A percentile compares a stretch with the other conserved stretches of the same genome.
Conservation (phyloP, 2,797 vertebrate genomes). For the Argya squamiceps region DNA sequence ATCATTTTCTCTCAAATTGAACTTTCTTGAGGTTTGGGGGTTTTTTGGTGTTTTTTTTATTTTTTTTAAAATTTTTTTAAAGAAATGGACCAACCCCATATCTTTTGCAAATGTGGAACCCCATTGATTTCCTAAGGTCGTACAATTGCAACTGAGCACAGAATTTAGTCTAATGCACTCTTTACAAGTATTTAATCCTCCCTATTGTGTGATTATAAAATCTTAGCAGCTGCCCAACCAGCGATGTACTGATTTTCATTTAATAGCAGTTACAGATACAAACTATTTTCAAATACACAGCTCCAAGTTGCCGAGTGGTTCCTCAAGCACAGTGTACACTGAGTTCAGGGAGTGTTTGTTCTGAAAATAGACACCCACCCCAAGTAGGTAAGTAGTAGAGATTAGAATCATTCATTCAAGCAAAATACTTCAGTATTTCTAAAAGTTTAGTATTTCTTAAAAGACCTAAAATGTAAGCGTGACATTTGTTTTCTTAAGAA, state of each 20-base stretch:
- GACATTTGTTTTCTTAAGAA: background rate
- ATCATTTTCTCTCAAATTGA: constrained; percentile 3
- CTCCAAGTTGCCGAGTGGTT: background rate
- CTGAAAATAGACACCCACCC: background rate
- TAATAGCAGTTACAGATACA: constrained; percentile 50
- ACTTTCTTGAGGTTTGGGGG: background rate
- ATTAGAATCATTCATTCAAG: constrained; percentile 2
- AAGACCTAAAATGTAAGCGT: background rate
- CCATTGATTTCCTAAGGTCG: constrained; percentile 26
- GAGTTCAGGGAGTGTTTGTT: constrained; percentile 2
- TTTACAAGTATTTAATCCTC: constrained; percentile 58
- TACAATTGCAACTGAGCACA: constrained; percentile 17
- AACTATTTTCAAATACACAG: constrained; percentile 23
- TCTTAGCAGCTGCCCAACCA: constrained; percentile 51
- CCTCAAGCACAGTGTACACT: background rate
- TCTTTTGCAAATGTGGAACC: constrained; percentile 44
- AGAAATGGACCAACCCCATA: background rate
- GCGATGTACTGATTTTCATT: constrained; percentile 13
- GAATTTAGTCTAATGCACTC: constrained; percentile 43
- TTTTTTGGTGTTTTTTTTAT: background rate
- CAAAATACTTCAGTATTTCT: background rate
- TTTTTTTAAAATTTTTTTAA: no score
- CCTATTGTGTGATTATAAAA: constrained; percentile 49
- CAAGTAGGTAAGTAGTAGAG: constrained; percentile 9
- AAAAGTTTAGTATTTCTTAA: background rate